Base-by-base conservation (phyloP, 2,113 vertebrate species). In the Prochilodus magdalenae region DNA sequence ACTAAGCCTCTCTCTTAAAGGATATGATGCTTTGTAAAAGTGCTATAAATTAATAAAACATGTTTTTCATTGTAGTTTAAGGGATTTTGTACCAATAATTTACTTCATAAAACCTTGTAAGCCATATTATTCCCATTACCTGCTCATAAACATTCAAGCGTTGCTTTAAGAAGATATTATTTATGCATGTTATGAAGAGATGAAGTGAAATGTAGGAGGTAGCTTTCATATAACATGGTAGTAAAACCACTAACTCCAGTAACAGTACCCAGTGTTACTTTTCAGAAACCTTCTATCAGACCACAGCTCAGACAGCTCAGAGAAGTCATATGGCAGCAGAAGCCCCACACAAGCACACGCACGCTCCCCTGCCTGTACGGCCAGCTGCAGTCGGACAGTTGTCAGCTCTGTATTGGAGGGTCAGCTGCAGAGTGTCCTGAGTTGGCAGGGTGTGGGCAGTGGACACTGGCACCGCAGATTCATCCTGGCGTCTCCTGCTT, bases 401-500 rank as follows among this genome's bases (percentile, higher is more conserved):
- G 77, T 84, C 77, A 75, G 15, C n/a, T 74, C 24, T 80, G 29
- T 62, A 73, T 40, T 24, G 30, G 59, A 60, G 27, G 22, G n/a
- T 24, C 47, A n/a, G 16, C 63, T 27, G 73, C 27, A 55, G 65
- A 62, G 10, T 44, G 65, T 18, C 62, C 26, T 24, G 26, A 53
- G 47, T 36, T 75, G 77, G 55, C 83, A 80, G 47, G 3, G 36
- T 80, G 73, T 75, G 57, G 30, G 33, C 71, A 79, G 53, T 36
- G 24, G 65, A 80, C 27, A n/a, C 15, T 51, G 27, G 53, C 57
- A 80, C 30, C 8, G n/a, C 26, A 67, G 60, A 84, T 79, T 47
- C n/a, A 14, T 79, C 60, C n/a, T 79, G 82, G 73, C 82, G 73
- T 75, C 66, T 60, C 73, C 30, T 13, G 49, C 47, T 77, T 63